Percentiles rank a stretch among this genome's conserved stretches.
Evolutionary conservation across 2,888 invertebrate species (phyloP).

Genomic region (Volucella inanis): DNA sequence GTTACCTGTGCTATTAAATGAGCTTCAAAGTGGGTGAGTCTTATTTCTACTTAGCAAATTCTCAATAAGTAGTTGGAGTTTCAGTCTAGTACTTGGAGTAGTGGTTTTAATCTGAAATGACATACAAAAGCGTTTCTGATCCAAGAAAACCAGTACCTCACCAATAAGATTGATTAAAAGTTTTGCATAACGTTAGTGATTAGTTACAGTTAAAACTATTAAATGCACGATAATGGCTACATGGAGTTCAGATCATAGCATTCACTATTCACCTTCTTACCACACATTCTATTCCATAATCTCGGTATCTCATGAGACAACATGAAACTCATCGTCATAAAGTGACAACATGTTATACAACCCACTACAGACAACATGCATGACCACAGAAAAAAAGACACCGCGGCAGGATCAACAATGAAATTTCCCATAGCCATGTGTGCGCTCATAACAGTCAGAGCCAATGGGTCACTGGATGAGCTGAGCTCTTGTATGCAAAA

Average conservation of each 20-base stretch:
- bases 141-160: too few relatives aligned
- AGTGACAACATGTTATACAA: constrained; percentile 48
- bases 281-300: constrained; percentile 12
- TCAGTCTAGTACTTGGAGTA: too few relatives aligned
- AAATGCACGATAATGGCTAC: too few relatives aligned
- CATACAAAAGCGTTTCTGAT: too few relatives aligned
- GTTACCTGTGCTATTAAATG: too few relatives aligned
- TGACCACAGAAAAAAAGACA: constrained; percentile 30
- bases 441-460: constrained; percentile 19
- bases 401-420: constrained; percentile 42
- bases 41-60: too few relatives aligned
- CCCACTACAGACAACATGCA: constrained; percentile 40
- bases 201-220: too few relatives aligned
- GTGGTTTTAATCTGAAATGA: too few relatives aligned
- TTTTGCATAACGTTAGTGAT: too few relatives aligned
- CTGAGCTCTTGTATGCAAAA: constrained; percentile 59
- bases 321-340: constrained; percentile 50
- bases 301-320: constrained; percentile 13
- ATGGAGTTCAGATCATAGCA: not conserved
- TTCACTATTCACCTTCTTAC: constrained; percentile 1
- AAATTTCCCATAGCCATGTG: constrained; percentile 50
- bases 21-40: too few relatives aligned
- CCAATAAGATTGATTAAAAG: too few relatives aligned
- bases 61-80: too few relatives aligned
- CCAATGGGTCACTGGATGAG: constrained; percentile 71